phyloP scores from a whole-genome alignment of 2,113 vertebrate species.

The Cichladusa arquata region DNA sequence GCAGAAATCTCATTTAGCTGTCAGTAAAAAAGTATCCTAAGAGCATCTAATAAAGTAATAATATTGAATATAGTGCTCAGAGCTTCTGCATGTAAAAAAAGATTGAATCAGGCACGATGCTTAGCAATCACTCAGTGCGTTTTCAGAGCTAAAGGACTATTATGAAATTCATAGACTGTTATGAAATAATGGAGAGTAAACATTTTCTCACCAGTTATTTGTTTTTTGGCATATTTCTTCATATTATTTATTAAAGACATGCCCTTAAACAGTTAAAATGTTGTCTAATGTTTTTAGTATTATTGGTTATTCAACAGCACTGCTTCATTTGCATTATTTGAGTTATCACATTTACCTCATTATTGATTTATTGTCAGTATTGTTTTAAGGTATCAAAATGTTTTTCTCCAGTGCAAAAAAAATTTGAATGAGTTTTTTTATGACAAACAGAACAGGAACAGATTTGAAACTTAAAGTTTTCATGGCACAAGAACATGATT shows the following conservation, averaged over 20 bases:
- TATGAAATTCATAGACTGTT: neutral
- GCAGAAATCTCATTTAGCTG: constrained; percentile 30
- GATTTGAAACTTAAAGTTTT: neutral
- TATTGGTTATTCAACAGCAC: neutral
- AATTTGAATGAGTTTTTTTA: neutral
- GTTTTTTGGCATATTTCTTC: neutral
- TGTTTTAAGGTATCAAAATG: neutral
- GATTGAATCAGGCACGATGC: neutral
- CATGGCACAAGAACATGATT: neutral
- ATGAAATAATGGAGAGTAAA: neutral
- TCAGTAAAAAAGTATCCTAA: constrained; percentile 15
- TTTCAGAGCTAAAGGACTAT: neutral
- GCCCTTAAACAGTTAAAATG: neutral
- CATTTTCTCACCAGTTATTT: neutral
- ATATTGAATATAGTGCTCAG: neutral
- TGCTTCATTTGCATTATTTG: neutral
- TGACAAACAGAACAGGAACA: neutral
- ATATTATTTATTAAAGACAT: neutral
- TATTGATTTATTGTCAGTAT: neutral
- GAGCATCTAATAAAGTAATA: constrained; percentile 40
- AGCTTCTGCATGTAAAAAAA: neutral
- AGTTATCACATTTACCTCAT: neutral
- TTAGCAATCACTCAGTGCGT: neutral
- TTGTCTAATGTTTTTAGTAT: neutral
- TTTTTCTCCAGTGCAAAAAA: neutral